Percentiles rank a stretch among this genome's conserved stretches.
These are phyloP conservation scores for Staurois parvus DNA, from an alignment of 2,797 vertebrate species.

Conservation along the genomic window DNA sequence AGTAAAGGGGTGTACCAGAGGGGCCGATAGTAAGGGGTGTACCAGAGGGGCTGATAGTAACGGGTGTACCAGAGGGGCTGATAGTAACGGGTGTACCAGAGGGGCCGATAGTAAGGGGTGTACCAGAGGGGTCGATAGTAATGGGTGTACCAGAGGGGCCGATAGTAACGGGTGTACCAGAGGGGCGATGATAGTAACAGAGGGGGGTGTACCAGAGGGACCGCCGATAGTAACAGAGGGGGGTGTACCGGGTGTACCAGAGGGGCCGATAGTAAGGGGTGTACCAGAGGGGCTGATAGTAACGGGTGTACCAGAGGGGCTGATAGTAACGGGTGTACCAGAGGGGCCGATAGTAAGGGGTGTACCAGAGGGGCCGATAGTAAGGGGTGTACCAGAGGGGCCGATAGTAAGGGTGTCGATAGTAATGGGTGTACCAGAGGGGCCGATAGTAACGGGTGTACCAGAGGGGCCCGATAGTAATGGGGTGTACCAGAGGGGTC, in stretches of 20 bases:
- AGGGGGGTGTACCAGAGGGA: background rate
- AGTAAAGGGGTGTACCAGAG: too few relatives aligned
- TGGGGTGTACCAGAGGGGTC: too few relatives aligned
- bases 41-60: background rate
- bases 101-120: background rate
- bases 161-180: background rate
- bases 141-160: background rate
- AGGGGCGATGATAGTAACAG: background rate
- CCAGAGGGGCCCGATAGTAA: background rate
- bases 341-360: background rate
- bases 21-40: background rate
- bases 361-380: background rate
- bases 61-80: background rate
- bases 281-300: too few relatives aligned
- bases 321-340: too few relatives aligned
- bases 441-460: background rate
- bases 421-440: too few relatives aligned
- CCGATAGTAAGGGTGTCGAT: background rate
- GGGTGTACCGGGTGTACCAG: too few relatives aligned
- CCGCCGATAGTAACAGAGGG: too few relatives aligned
- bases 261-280: too few relatives aligned
- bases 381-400: background rate
- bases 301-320: too few relatives aligned
- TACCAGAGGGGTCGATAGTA: background rate
- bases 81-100: too few relatives aligned